Conservation (phyloP, 2,888 invertebrate genomes). For the Chaetogeoica ovagalla region DNA sequence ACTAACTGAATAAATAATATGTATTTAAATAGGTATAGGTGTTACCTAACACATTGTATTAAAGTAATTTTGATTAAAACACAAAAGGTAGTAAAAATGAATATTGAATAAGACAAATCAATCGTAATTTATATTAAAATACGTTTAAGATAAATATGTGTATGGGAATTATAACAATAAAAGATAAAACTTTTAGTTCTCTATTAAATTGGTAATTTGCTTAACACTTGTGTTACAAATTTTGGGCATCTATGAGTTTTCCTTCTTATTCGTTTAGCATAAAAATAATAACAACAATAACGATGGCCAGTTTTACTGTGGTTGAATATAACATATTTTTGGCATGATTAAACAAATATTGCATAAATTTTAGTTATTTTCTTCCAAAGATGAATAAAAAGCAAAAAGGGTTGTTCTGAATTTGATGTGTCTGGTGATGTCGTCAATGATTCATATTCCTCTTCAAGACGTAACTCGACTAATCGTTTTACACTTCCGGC, state of each 20-base stretch:
- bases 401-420: not conserved
- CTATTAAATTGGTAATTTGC: constrained; percentile 54
- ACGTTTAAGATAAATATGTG: too few relatives aligned
- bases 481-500: not conserved
- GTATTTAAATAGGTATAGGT: too few relatives aligned
- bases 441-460: not conserved
- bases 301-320: constrained; percentile 56
- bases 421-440: not conserved
- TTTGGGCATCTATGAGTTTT: constrained; percentile 55
- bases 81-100: too few relatives aligned
- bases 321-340: constrained; percentile 55
- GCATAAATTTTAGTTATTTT: constrained; percentile 42
- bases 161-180: too few relatives aligned
- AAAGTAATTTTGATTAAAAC: too few relatives aligned
- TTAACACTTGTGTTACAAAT: constrained; percentile 56
- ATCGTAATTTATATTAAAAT: too few relatives aligned
- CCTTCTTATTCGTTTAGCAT: constrained; percentile 54
- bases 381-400: not conserved
- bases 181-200: constrained; percentile 18
- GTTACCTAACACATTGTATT: too few relatives aligned
- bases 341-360: constrained; percentile 54
- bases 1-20: too few relatives aligned
- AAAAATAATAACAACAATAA: constrained; percentile 56
- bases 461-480: not conserved
- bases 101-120: too few relatives aligned